Base-by-base conservation (phyloP, 2,113 vertebrate genomes). In the Hiodon tergisus region DNA sequence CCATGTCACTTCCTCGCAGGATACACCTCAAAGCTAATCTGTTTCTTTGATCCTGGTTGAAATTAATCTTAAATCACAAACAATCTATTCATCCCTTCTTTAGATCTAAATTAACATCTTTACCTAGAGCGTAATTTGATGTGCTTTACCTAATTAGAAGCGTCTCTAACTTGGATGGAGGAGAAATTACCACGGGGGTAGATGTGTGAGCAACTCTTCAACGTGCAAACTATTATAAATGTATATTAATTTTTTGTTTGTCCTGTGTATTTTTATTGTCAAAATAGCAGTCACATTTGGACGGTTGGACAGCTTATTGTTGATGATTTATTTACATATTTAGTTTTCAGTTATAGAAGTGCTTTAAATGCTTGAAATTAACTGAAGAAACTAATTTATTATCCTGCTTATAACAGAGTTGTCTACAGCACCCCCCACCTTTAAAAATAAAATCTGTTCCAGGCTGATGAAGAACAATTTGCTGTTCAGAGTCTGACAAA, bases 111-210 rank as follows among this genome's bases (percentile, higher is more conserved):
- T 85, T 69, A 85, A 83, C 67, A 48, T 81, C 70, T 88, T 85
- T 80, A 79, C 83, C 69, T 84, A 67, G 68, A 53, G 69, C 57
- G 66, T 69, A 73, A 78, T 85, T 82, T 72, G 65, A 68, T 58
- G 52, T 71, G n/a, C 77, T 77, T 79, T 74, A 61, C 79, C 7
- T 81, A 83, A 85, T 85, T 75, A 81, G 84, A 85, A 77, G 13
- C 0, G 79, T 76, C 16, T 85, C 68, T 72, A 73, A 83, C 67
- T 75, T 83, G 46, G 31, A 8, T 4, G 59, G 63, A 59, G 53
- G 53, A 80, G 72, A 76, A 78, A 78, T 61, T 48, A 77, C 84
- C 81, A 84, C 89, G 85, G 88, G 88, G 87, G 81, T 54, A 78
- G 76, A 61, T 74, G 78, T 70, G 73, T 8, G 3, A 76, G 75